Evolutionary conservation across 2,888 invertebrate genomes (phyloP).

Genomic region (Drosophila pseudotalamancana): DNA sequence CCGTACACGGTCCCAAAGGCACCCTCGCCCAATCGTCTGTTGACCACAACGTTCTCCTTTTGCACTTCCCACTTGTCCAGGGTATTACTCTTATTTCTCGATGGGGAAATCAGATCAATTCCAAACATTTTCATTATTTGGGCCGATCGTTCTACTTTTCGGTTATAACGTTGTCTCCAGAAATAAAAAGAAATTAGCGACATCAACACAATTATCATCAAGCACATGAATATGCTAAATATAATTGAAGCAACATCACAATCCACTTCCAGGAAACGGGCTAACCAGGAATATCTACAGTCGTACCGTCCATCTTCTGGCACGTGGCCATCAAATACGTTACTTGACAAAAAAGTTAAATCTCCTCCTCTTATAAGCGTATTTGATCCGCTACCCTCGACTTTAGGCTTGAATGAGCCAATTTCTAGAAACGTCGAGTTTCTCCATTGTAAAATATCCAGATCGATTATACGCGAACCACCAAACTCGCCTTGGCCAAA

Average conservation of each 20-base stretch:
- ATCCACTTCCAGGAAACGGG: conserved; percentile 88
- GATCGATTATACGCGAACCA: conserved; percentile 87
- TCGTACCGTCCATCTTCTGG: conserved; percentile 89
- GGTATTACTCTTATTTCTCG: conserved; percentile 84
- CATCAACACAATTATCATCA: conserved; percentile 82
- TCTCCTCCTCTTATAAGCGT: conserved; percentile 22
- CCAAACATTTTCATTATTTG: conserved; percentile 90
- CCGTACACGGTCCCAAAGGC: conserved; percentile 95
- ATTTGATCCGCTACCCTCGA: conserved; percentile 74
- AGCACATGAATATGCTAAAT: conserved; percentile 86
- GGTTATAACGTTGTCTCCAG: conserved; percentile 89
- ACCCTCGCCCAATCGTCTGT: conserved; percentile 93
- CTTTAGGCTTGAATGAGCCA: conserved; percentile 87
- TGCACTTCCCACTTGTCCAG: conserved; percentile 95
- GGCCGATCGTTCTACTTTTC: conserved; percentile 87
- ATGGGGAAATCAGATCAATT: conserved; percentile 86
- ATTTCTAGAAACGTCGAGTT: conserved; percentile 85
- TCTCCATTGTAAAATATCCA: conserved; percentile 87
- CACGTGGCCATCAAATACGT: conserved; percentile 18
- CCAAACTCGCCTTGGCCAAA: conserved; percentile 86
- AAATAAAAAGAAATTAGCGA: conserved; percentile 87
- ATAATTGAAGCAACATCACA: conserved; percentile 89
- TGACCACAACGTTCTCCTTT: conserved; percentile 93
- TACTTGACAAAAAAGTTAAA: conserved; percentile 74
- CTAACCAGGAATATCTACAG: conserved; percentile 89